Percentiles rank a stretch among this genome's conserved stretches.
phyloP scores from a whole-genome alignment of 2,113 vertebrate species.

The Gnathonemus longibarbis region DNA sequence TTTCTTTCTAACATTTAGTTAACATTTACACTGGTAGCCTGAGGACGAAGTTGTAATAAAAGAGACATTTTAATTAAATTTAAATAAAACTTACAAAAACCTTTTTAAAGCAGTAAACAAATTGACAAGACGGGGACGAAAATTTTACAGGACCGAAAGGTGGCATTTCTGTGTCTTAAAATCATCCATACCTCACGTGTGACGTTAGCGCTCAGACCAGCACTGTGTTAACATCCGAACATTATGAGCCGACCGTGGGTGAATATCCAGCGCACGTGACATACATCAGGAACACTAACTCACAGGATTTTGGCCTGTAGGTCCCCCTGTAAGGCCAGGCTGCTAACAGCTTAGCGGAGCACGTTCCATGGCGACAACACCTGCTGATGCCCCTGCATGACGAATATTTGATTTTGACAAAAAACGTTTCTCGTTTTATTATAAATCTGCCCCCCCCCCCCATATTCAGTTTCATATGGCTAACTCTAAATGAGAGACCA shows the following conservation, averaged over 20 bases:
- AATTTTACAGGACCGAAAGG: not conserved
- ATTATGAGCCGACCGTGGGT: not conserved
- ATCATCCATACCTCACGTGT: not conserved
- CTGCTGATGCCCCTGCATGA: not conserved
- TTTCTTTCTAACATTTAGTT: not conserved
- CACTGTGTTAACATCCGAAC: not conserved
- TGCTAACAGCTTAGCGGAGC: not conserved
- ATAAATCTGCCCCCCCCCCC: not conserved
- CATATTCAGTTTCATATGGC: not conserved
- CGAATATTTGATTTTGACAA: not conserved
- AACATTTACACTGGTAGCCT: not conserved
- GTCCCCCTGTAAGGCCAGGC: not conserved
- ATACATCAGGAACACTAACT: not conserved
- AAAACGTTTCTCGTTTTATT: not conserved
- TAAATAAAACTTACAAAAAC: not conserved
- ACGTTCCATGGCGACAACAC: not conserved
- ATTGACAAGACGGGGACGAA: not conserved
- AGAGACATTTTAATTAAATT: conserved; percentile 6
- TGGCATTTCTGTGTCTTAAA: not conserved
- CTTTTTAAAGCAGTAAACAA: not conserved
- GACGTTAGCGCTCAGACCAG: not conserved
- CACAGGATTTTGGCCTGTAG: not conserved
- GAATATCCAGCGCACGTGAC: not conserved
- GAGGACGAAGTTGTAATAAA: not conserved
- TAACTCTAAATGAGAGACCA: not conserved